These are phyloP conservation scores for Dufourea novaeangliae DNA, from an alignment of 1,140 invertebrate genomes.

Conservation along the genomic window DNA sequence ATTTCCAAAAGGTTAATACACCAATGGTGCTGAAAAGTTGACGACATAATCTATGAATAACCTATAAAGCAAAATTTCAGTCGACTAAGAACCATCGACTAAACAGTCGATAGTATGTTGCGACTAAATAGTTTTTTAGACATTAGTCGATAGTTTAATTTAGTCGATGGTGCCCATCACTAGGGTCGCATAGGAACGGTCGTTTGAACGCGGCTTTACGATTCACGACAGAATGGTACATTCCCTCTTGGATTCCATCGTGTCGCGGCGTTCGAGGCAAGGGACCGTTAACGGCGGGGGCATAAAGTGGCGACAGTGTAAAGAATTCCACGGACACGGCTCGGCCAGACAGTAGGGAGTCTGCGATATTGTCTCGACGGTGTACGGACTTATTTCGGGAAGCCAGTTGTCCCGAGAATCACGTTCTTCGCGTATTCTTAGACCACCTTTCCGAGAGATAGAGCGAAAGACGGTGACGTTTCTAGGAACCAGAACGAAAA, in stretches of 20 bases:
- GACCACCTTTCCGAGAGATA: constrained; percentile 26
- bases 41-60: too few relatives aligned
- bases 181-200: too few relatives aligned
- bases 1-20: too few relatives aligned
- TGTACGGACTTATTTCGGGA: constrained; percentile 49
- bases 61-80: too few relatives aligned
- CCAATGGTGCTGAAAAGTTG: too few relatives aligned
- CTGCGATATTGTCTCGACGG: constrained; percentile 67
- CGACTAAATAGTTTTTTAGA: too few relatives aligned
- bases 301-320: constrained; percentile 37
- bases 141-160: too few relatives aligned
- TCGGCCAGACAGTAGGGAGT: constrained; percentile 25
- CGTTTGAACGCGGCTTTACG: neutral
- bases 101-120: too few relatives aligned
- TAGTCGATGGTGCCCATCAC: too few relatives aligned
- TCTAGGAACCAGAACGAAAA: too few relatives aligned
- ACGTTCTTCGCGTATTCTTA: constrained; percentile 60
- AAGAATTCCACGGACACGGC: constrained; percentile 47
- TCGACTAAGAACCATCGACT: too few relatives aligned
- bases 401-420: constrained; percentile 53
- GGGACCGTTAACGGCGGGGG: neutral
- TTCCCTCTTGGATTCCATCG: constrained; percentile 22
- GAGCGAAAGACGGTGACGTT: too few relatives aligned
- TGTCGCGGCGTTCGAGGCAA: neutral
- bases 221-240: neutral